Evolutionary conservation across 2,113 vertebrate genomes (phyloP).

Genomic region (human): GRCh38 chr20:36399501-36400000

Average conservation of each 20-base stretch:
- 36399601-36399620: background rate
- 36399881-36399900: background rate
- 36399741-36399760: background rate
- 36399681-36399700: background rate
- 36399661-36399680: background rate
- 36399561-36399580: background rate
- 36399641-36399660: constrained; percentile 16
- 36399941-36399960: background rate
- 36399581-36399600: background rate
- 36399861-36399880: background rate
- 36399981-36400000: background rate
- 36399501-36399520: background rate
- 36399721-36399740: background rate
- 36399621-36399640: background rate
- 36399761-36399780: background rate
- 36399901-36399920: background rate
- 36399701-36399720: background rate
- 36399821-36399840: background rate
- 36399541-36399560: background rate
- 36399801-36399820: background rate
- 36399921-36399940: background rate
- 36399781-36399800: constrained; percentile 50
- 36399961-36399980: background rate
- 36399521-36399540: background rate
- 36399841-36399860: background rate